A percentile compares a stretch with the other conserved stretches of the same genome.
Conservation (phyloP, 2,797 vertebrate genomes). For the Chrosomus eos region DNA sequence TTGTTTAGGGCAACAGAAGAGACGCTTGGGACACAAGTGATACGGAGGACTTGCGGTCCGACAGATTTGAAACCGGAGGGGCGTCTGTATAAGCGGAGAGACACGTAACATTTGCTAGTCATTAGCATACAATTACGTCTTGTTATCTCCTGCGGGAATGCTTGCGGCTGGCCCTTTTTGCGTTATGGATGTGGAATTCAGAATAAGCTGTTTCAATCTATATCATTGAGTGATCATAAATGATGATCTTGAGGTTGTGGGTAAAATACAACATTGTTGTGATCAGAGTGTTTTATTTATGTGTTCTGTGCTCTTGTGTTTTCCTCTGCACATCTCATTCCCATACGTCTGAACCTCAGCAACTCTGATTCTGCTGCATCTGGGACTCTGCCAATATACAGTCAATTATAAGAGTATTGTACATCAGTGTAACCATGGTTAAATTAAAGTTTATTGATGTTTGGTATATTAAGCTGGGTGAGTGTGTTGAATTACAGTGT, state of each 20-base stretch:
- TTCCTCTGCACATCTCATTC: slow-evolving; percentile 31
- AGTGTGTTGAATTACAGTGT: slow-evolving; percentile 8
- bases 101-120: not conserved
- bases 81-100: slow-evolving; percentile 15
- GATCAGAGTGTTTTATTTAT: not conserved
- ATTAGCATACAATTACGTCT: slow-evolving; percentile 33
- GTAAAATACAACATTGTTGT: not conserved
- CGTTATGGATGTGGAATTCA: not conserved
- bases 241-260: not conserved
- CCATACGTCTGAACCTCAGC: slow-evolving; percentile 1
- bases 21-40: not conserved
- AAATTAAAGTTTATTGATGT: slow-evolving; percentile 16
- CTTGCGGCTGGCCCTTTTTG: not conserved
- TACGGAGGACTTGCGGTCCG: not conserved
- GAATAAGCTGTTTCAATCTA: not conserved
- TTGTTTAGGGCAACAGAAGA: slow-evolving; percentile 28
- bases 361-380: slow-evolving; percentile 10
- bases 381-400: slow-evolving; percentile 16
- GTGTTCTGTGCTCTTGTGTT: not conserved
- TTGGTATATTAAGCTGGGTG: not conserved
- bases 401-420: slow-evolving; percentile 21
- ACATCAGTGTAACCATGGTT: not conserved
- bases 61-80: slow-evolving; percentile 19
- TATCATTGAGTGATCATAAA: not conserved
- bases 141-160: slow-evolving; percentile 15